Evolutionary conservation across 2,888 invertebrate species (phyloP).

Genomic region (Orthosia gothica): DNA sequence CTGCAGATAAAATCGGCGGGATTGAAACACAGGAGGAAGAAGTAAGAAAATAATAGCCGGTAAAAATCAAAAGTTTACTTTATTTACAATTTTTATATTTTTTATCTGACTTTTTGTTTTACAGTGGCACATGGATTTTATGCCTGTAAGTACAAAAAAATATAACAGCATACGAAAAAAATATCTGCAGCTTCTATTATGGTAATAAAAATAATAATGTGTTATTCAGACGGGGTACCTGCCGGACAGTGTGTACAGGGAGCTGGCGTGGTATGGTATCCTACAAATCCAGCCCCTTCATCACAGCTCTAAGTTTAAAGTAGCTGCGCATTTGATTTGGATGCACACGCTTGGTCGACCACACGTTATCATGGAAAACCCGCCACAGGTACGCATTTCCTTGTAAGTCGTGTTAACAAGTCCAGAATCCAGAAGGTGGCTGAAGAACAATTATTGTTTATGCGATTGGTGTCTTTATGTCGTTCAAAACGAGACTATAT

Average conservation of each 20-base stretch:
- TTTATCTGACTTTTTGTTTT: slow-evolving; percentile 47
- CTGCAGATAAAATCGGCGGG: slow-evolving; percentile 70
- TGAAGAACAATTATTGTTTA: too few species aligned
- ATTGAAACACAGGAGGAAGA: slow-evolving; percentile 84
- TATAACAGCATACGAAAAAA: too few species aligned
- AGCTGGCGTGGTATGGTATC: slow-evolving; percentile 89
- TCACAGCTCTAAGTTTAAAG: slow-evolving; percentile 86
- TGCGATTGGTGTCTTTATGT: too few species aligned
- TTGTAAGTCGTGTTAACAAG: background rate
- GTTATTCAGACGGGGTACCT: slow-evolving; percentile 85
- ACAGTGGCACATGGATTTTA: slow-evolving; percentile 89
- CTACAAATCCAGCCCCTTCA: slow-evolving; percentile 88
- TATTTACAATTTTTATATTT: background rate
- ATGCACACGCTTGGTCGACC: slow-evolving; percentile 88
- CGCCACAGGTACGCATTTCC: slow-evolving; percentile 80
- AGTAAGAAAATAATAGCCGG: slow-evolving; percentile 70
- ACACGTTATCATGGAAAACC: slow-evolving; percentile 87
- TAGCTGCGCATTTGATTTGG: slow-evolving; percentile 89
- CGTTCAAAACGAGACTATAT: too few species aligned
- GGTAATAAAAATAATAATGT: slow-evolving; percentile 1
- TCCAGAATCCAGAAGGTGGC: too few species aligned
- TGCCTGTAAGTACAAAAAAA: slow-evolving; percentile 87
- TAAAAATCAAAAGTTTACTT: background rate
- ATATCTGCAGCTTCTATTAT: background rate
- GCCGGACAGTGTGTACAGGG: slow-evolving; percentile 88